Base-by-base conservation (phyloP, 2,888 invertebrate genomes). In the Tiliacea citrago region DNA sequence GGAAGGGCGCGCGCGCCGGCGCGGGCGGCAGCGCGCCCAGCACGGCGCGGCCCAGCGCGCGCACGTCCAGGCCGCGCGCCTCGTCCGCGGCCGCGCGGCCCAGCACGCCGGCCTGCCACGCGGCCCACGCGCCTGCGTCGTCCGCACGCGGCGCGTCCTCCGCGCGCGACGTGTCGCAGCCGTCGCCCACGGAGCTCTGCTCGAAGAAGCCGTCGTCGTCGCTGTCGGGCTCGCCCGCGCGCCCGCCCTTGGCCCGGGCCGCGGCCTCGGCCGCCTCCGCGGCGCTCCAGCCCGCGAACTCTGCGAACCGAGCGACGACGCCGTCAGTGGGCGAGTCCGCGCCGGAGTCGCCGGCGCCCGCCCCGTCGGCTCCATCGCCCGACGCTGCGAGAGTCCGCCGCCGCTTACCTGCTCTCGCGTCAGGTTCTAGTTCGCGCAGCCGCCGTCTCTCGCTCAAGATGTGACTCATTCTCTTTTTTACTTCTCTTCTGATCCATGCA, bases 201-300 rank as follows among this genome's bases (percentile, higher is more conserved):
- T 95, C 95, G 92, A 93, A 95, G 93, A 95, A 95, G 29, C 95
- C 95, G 91, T 95, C 95, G 92, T 95, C 95, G 88, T 93, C 94
- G 88, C 92, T 92, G 81, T 93, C 93, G 74, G 58, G 57, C 61
- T 57, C 76, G 65, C 53, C 39, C 72, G 10, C 35, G 57, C 75
- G 66, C 49, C 69, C 73, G 53, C 81, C 71, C 49, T 57, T 53
- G 12, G 72, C 81, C 70, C 55, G 65, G 69, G 72, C 85, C 68
- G 67, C 61, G 63, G 86, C 90, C 73, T 65, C 68, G 69, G 75
- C 79, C 71, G 79, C 85, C 80, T 88, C 87, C 47, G 53, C 77
- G 24, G 60, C 66, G 84, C 86, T 87, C 92, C 92, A 92, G 10
- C 92, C 92, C 49, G 35, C 39, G 90, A 92, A 92, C 35, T 90